These are phyloP conservation scores for Aurelia aurita DNA, from an alignment of 30 jellyfish, hydroid and myxozoan species.

Conservation along the genomic window DNA sequence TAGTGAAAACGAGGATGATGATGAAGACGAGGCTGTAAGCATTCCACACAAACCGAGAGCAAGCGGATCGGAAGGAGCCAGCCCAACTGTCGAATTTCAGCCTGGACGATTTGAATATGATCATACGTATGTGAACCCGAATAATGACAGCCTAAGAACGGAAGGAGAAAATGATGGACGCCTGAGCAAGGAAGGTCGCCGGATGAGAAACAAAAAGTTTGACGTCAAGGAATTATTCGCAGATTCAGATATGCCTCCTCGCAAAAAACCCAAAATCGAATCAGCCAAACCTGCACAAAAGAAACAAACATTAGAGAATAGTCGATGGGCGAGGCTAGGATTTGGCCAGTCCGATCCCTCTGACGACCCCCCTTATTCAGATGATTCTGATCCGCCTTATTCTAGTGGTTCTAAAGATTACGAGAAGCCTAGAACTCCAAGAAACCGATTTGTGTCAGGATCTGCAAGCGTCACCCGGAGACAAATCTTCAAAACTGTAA, in stretches of 20 bases:
- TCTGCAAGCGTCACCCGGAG: background rate
- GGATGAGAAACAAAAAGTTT: constrained; percentile 52
- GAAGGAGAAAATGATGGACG: too few species aligned
- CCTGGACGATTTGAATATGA: too few species aligned
- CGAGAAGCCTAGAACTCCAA: background rate
- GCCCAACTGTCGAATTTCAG: too few species aligned
- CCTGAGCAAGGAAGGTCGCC: constrained; percentile 43
- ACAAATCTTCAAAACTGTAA: background rate
- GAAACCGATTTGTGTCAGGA: background rate
- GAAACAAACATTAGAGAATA: background rate
- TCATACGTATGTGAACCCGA: too few species aligned
- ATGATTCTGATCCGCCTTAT: background rate
- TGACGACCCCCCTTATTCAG: background rate
- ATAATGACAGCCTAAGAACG: too few species aligned
- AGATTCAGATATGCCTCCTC: constrained; percentile 32
- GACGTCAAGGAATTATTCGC: constrained; percentile 55
- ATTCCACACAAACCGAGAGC: too few species aligned
- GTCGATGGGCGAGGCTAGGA: constrained; percentile 14
- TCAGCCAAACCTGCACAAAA: background rate
- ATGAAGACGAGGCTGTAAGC: constrained; percentile 14
- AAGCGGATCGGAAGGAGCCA: too few species aligned
- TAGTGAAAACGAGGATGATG: constrained; percentile 58
- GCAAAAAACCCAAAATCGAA: constrained; percentile 35
- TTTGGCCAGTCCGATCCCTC: background rate
- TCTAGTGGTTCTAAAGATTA: background rate